Evolutionary conservation across 2,797 vertebrate species (phyloP).

Genomic region (Aphelocoma californica): DNA sequence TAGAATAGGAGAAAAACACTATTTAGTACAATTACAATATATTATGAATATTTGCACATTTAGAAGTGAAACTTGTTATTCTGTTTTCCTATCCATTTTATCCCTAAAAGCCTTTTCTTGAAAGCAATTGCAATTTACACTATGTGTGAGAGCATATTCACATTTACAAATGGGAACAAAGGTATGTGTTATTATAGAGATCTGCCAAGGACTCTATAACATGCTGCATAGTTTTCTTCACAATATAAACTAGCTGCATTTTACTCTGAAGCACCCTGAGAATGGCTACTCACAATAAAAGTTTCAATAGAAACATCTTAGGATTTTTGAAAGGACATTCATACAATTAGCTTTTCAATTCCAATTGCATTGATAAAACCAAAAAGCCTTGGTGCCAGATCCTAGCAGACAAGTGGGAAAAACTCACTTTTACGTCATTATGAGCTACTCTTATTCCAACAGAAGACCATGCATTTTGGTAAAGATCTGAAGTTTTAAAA

Average conservation of each 20-base stretch:
- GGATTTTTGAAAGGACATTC: slow-evolving; percentile 27
- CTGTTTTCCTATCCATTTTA: not conserved
- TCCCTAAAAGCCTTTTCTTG: not conserved
- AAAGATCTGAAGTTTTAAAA: not conserved
- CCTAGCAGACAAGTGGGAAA: not conserved
- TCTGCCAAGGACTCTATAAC: not conserved
- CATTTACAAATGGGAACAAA: slow-evolving; percentile 1
- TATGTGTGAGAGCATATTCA: not conserved
- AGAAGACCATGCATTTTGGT: not conserved
- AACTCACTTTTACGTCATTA: not conserved
- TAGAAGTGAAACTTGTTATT: not conserved
- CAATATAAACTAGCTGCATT: not conserved
- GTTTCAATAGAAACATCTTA: not conserved
- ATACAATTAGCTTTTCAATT: slow-evolving; percentile 29
- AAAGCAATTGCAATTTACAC: not conserved
- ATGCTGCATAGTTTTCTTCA: not conserved
- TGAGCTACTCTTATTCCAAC: not conserved
- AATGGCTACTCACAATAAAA: not conserved
- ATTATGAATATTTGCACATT: not conserved
- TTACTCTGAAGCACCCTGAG: not conserved
- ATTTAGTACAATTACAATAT: not conserved
- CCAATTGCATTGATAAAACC: slow-evolving; percentile 14
- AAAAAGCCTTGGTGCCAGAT: not conserved
- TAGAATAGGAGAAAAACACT: not conserved
- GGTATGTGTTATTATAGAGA: not conserved